Base-by-base conservation (phyloP, 2,888 invertebrate species). In the Cistogaster globosa region DNA sequence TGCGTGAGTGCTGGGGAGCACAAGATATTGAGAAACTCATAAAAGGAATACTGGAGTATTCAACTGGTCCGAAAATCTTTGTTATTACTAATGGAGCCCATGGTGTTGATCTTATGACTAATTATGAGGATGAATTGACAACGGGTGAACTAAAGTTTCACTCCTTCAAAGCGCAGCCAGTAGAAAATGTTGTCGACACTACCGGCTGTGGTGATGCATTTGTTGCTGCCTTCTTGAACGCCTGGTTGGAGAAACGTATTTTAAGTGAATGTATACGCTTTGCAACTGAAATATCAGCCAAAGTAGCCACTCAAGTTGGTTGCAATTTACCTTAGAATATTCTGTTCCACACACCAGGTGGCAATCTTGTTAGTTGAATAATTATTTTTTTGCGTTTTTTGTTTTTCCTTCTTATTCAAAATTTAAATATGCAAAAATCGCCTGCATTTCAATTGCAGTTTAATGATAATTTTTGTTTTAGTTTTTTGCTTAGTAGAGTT, bases 1-100 rank as follows among this genome's bases (percentile, higher is more conserved):
- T 95, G 68, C 90, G 91, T 5, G 88, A 90, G 53, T 87, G 90
- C 26, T 90, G 91, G 63, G 88, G 88, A 32, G 87, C 89, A 38
- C 82, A 76, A 6, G 69, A 67, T 12, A 85, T 90, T 12, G 90
- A 90, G 2, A 87, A 89, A 20, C 72, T 90, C 68, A 88, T 88
- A 0, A 60, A 72, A 0, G 75, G 88, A 14, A 78, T 91, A 14
- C 18, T 90, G 20, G 68, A 87, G 4, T 84, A 84, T 20, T 76
- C 74, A 0, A 60, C 65, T 8, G 51, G 62, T 9, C 63, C 87
- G 2, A 90, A 90, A 81, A 93, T 94, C 7, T 93, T 95, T 26
- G 92, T 95, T 2, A 93, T 96, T 78, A 96, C 96, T 8, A 94
- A 95, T 88, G 96, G 95, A 12, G 90, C 93, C 0, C 91, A 94